Percentiles rank a stretch among this genome's conserved stretches.
Evolutionary conservation across 2,888 invertebrate species (phyloP).

Genomic region (Bibio marci): DNA sequence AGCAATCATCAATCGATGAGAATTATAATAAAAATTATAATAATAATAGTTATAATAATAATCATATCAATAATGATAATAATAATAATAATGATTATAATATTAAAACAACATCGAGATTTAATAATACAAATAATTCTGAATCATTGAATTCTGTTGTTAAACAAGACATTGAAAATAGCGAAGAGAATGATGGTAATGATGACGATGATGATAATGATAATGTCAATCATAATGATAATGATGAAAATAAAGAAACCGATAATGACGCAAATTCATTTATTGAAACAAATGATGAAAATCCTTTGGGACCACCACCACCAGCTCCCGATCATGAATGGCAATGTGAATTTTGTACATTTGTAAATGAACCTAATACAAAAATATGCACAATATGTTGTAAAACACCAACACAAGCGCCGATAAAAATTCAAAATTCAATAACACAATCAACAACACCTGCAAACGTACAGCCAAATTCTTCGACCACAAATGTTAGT

Average conservation of each 20-base stretch:
- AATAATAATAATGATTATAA: not conserved
- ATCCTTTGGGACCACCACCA: conserved; percentile 28
- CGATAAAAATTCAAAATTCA: conserved; percentile 6
- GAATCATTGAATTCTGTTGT: no score
- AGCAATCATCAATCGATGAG: conserved; percentile 12
- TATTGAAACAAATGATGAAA: conserved; percentile 12
- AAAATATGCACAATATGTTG: conserved; percentile 75
- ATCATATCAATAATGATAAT: conserved; percentile 5
- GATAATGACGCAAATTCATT: conserved; percentile 10
- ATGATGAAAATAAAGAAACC: conserved; percentile 7
- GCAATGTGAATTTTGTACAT: conserved; percentile 85
- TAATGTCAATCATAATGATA: conserved; percentile 8
- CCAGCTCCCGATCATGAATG: conserved; percentile 43
- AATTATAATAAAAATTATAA: conserved; percentile 6
- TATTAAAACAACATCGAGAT: not conserved
- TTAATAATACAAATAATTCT: no score
- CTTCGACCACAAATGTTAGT: conserved; percentile 1
- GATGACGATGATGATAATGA: conserved; percentile 1
- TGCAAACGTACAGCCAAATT: conserved; percentile 1
- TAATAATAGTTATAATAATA: conserved; percentile 4
- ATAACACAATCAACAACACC: conserved; percentile 16
- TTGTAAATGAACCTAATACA: conserved; percentile 61
- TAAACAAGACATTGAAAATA: not conserved
- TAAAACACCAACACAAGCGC: conserved; percentile 45
- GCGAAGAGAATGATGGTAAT: not conserved